Evolutionary conservation across 2,113 vertebrate species (phyloP), one percentile per base, ranked within the genome.

Genomic region (Tylochromis polylepis): DNA sequence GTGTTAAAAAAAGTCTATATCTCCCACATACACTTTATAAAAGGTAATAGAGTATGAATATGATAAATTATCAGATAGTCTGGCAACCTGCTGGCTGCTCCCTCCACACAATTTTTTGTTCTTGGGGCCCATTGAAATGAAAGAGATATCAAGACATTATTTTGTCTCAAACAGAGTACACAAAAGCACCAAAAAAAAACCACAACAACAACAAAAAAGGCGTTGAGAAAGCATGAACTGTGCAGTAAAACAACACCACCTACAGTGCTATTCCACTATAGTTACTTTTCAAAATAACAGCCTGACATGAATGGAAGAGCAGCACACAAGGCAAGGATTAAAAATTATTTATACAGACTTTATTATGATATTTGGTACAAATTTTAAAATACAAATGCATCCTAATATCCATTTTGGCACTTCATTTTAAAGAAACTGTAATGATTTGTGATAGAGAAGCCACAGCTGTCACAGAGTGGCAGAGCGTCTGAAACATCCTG

Each of bases 311-410:
- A 78, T 53, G 24, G 27, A 72, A 81, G 29, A 59, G 79, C 4
- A 8, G 14, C 16, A 77, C 36, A 72, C 12, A 18, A 70, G 43
- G 78, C 22, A 78, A 53, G 2, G 24, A 36, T 58, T 82, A 15
- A 15, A 70, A 82, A 85, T 79, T 5, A 83, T 84, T 79, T 72
- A 87, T 15, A 72, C 82, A 11, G 67, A 89, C 10, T 91, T 94
- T 94, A 94, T 89, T 92, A 86, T 22, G 79, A 84, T 65, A 56
- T 34, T 51, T 46, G 41, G 22, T 72, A 81, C 7, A 49, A 65
- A 65, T 15, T 60, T 16, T 56, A 82, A 43, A 78, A 59, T 83
- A 90, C 78, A 86, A 85, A 79, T 78, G 82, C 46, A 65, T 72
- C 79, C 6, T 10, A 80, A 79, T 3, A 27, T 53, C 57, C 11